Conservation (phyloP, 1,140 invertebrate species). For the Sitodiplosis mosellana region DNA sequence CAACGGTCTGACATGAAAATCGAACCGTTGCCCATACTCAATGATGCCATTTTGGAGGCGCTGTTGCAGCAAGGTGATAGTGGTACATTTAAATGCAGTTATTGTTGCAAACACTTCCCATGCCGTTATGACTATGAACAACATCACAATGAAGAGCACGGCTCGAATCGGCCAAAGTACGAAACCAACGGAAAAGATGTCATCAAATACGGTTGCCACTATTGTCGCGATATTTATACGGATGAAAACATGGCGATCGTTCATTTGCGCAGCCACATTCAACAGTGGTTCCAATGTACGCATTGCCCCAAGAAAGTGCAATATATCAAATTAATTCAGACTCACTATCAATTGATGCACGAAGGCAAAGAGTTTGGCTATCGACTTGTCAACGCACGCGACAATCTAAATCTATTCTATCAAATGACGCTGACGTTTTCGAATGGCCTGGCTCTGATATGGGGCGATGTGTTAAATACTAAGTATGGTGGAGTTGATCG, state of each 20-base stretch:
- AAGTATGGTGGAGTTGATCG: conserved; percentile 4
- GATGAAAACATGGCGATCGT: not conserved
- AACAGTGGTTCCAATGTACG: conserved; percentile 3
- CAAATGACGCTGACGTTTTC: conserved; percentile 6
- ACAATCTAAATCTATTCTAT: conserved; percentile 2
- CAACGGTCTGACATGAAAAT: too few species aligned
- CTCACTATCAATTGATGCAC: conserved; percentile 7
- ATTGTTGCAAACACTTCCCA: too few species aligned
- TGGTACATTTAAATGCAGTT: too few species aligned
- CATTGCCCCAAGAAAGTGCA: conserved; percentile 2
- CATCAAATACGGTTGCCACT: too few species aligned
- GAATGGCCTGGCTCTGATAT: conserved; percentile 6
- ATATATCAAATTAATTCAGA: conserved; percentile 4
- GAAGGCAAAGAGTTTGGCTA: not conserved
- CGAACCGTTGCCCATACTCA: too few species aligned
- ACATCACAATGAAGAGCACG: too few species aligned
- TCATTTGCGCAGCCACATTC: conserved; percentile 8
- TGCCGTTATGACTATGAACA: too few species aligned
- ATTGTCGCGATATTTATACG: not conserved
- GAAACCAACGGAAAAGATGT: too few species aligned
- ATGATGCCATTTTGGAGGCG: too few species aligned
- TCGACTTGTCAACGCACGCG: conserved; percentile 1
- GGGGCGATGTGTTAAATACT: conserved; percentile 3
- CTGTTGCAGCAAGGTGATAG: too few species aligned
- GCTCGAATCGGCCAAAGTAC: too few species aligned